Percentiles rank a stretch among this genome's conserved stretches.
These are phyloP conservation scores for Morinoia aosen DNA, from an alignment of 2,888 invertebrate species.

Conservation along the genomic window DNA sequence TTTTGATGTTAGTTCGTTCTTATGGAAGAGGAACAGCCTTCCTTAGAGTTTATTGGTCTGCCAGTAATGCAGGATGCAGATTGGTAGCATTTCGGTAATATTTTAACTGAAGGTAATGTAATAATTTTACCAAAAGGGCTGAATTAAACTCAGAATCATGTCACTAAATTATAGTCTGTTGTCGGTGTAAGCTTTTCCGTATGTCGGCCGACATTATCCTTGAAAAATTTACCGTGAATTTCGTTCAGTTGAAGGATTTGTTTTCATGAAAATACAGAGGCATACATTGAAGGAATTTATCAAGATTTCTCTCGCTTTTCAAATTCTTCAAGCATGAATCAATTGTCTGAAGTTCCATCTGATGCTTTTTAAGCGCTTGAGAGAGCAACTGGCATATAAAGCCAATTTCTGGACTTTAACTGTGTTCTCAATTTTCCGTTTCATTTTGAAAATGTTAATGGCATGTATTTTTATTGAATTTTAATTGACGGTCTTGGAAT, in stretches of 20 bases:
- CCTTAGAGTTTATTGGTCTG: neutral
- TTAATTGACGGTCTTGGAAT: neutral
- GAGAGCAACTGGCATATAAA: neutral
- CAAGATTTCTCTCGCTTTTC: neutral
- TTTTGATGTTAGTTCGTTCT: neutral
- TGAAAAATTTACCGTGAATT: neutral
- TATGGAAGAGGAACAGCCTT: neutral
- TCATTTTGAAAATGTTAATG: neutral
- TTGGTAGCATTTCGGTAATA: neutral
- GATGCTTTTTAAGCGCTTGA: neutral
- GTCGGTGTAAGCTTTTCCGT: neutral
- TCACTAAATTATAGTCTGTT: neutral
- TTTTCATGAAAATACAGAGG: neutral
- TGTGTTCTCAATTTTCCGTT: no score
- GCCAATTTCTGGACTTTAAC: no score
- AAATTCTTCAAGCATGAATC: neutral
- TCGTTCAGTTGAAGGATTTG: neutral
- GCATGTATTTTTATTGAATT: neutral
- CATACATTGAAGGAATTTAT: neutral
- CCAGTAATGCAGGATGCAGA: neutral
- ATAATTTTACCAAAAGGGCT: neutral
- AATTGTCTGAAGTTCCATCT: neutral
- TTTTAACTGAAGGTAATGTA: neutral
- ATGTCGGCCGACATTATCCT: neutral
- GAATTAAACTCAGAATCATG: neutral